Evolutionary conservation across 2,888 invertebrate genomes (phyloP), one percentile per base, ranked within the genome.

Genomic region (Morpho deidamia): DNA sequence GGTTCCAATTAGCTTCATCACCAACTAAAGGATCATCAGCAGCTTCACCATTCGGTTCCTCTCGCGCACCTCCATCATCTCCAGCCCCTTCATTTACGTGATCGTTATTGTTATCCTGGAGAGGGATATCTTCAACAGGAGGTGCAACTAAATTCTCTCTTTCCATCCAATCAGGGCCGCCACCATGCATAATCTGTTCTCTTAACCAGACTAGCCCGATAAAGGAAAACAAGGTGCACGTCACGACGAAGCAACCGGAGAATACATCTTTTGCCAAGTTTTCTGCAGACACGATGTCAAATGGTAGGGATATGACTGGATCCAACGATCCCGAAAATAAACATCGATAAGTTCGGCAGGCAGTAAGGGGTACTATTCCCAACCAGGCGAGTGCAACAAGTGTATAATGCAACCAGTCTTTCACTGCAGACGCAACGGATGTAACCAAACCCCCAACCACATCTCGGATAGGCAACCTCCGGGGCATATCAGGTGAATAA

Each of bases 401-500:
- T 0, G 98, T 97, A 76, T 99, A 99, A 80, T 99, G 99, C 14
- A 99, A 89, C 99, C 99, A 99, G 78, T 97, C 98, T 72, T 97
- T 95, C 0, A 99, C 95, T 1, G 98, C 99, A 42, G 96, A 96
- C 3, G 95, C 95, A 34, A 99, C 93, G 12, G 97, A 98, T 4
- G 95, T 93, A 51, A 97, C 90, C 46, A 99, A 85, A 2, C 99
- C 99, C 44, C 95, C 95, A 0, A 97, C 92, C 8, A 99, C 95
- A 81, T 99, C 99, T 63, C 94, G 93, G 34, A 99, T 90, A 0
- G 99, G 99, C 69, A 99, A 89, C 58, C 99, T 92, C 58, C 98
- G 93, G n/a, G 99, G 99, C 99, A 99, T 99, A 79, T 99, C 99
- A 33, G 99, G 97, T n/a, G 99, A 97, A 85, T 99, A 99, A 69